Evolutionary conservation across 2,113 vertebrate species (phyloP), one percentile per base, ranked within the genome.

Genomic region (Cyprinus carpio): DNA sequence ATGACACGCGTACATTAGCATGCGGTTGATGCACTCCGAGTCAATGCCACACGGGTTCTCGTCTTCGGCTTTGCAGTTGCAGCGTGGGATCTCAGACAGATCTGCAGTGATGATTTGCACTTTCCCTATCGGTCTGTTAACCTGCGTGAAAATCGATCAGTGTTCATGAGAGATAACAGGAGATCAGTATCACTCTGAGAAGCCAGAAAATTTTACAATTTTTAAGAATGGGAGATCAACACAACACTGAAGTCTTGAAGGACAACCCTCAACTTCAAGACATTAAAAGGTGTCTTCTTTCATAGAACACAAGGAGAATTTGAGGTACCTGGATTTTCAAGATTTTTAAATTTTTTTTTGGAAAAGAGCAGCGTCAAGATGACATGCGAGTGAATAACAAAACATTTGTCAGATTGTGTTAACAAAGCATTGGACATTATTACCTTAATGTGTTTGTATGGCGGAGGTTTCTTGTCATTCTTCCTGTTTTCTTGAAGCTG

Each of bases 11-110:
- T 99, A 99, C 69, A 99, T 92, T 90, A 99, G 88, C 98, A 99
- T 99, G 85, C 98, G 97, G 84, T 99, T 99, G 89, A 99, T 98
- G 92, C 98, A 99, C 90, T 99, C 98, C 0, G 98, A 99, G 91
- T 99, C 98, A 27, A 97, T 91, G 65, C 98, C 96, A 0, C 98
- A 99, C 0, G 98, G 98, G 90, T 95, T 97, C 89, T 99, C 98
- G 9, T 99, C 98, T 0, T 96, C 94, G 4, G 95, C 96, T 85
- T 99, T 99, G 88, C 98, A 99, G 93, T 99, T 99, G 89, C 98
- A 99, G 0, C 97, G 97, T 0, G 98, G 97, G 31, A 99, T 96
- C 92, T 99, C 98, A 0, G 98, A 99, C 23, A 97, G 91, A 92
- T 99, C 98, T 0, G 98, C 98, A 0, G 97, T 99, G 90, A 98